Evolutionary conservation across 2,113 vertebrate genomes (phyloP), one percentile per base, ranked within the genome.

Genomic region (Odocoileus virginianus): DNA sequence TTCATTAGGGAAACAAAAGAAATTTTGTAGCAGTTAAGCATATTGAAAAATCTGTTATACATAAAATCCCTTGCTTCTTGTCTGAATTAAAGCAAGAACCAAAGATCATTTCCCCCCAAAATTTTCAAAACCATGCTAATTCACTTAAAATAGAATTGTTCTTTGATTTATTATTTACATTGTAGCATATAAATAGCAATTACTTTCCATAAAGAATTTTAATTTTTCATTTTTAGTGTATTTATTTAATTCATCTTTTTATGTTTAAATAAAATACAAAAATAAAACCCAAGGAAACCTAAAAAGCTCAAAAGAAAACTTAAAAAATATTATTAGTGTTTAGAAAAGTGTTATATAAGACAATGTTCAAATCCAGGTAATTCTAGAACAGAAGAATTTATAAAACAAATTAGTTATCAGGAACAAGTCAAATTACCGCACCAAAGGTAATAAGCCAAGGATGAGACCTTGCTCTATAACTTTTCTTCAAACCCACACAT

Each of bases 1-100:
- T 97, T 98, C 97, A 96, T 97, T 95, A 96, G 95, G 84, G 95
- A 98, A 97, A 98, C 84, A 58, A 40, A 81, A 98, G 83, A 94
- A 85, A 82, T 74, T 95, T 83, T 87, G 87, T 52, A 95, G 91
- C 88, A 97, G 95, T 97, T 95, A 97, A 97, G 21, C 60, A 85
- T 74, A 92, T 50, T 95, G 86, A 94, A 96, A 92, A 91, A 74
- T 85, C 45, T 76, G 93, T 83, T 94, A 83, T 61, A 89, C 27
- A 88, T 54, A 87, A 28, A 94, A 93, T 64, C 14, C 21, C 92
- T 87, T 97, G 78, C 43, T 92, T 94, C 78, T 60, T 95, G 11
- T 58, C 74, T 82, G 50, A 94, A 95, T 94, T 89, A 92, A 96
- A 95, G 43, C 43, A 84, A 36, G 94, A 89, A 93, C 54, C 52